phyloP scores from a whole-genome alignment of 2,797 vertebrate genomes.

The Sternotherus odoratus region DNA sequence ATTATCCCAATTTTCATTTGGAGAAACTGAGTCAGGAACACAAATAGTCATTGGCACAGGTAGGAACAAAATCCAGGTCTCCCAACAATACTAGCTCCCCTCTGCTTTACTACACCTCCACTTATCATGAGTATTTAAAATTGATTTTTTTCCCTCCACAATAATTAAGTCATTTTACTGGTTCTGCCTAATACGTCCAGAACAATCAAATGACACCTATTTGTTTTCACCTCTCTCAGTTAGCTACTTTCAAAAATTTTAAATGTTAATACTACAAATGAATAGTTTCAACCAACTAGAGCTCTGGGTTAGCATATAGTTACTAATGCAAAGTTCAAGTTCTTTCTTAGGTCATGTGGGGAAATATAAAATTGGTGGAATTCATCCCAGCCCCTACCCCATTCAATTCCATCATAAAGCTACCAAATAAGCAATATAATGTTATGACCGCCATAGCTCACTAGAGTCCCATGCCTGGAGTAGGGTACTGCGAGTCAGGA shows the following conservation, averaged over 20 bases:
- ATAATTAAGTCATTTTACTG: not conserved
- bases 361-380: not conserved
- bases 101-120: not conserved
- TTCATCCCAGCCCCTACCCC: accelerated
- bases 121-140: not conserved
- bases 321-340: not conserved
- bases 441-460: not conserved
- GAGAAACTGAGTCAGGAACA: not conserved
- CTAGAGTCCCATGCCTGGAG: not conserved
- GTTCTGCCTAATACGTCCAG: not conserved
- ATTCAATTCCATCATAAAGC: accelerated
- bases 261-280: not conserved
- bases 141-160: not conserved
- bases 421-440: not conserved
- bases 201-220: not conserved
- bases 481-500: not conserved
- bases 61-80: not conserved
- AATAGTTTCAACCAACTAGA: accelerated
- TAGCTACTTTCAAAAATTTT: not conserved
- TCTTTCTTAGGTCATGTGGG: accelerated
- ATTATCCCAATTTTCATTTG: not conserved
- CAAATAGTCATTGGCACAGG: not conserved
- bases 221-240: not conserved
- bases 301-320: not conserved
- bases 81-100: not conserved